Evolutionary conservation across 2,888 invertebrate species (phyloP).

Genomic region (Bursaphelenchus okinawaensis): DNA sequence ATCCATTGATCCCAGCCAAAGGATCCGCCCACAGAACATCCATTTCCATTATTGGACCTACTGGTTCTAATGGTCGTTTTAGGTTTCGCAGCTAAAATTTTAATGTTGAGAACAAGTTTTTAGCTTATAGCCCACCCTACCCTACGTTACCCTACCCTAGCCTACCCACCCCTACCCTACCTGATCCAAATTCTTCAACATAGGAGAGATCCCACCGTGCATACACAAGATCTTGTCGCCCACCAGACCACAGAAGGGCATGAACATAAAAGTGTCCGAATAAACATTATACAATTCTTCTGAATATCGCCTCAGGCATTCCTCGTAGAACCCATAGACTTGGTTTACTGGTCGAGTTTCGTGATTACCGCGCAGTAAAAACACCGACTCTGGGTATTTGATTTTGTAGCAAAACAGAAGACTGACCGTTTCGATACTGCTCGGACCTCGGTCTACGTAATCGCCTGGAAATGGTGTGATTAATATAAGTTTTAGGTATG

Average conservation of each 20-base stretch:
- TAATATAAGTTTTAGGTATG: too few relatives aligned
- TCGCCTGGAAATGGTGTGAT: not conserved
- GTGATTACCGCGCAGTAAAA: slow-evolving; percentile 46
- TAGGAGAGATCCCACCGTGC: slow-evolving; percentile 38
- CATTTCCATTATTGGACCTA: slow-evolving; percentile 42
- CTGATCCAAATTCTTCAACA: slow-evolving; percentile 35
- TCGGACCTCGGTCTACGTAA: not conserved
- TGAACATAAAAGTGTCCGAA: slow-evolving; percentile 33
- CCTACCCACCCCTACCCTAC: too few relatives aligned
- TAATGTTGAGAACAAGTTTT: too few relatives aligned
- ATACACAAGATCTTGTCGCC: slow-evolving; percentile 24
- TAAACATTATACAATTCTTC: slow-evolving; percentile 35
- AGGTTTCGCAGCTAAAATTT: slow-evolving; percentile 31
- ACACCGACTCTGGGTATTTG: slow-evolving; percentile 40
- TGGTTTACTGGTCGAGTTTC: slow-evolving; percentile 42
- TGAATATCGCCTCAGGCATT: slow-evolving; percentile 28
- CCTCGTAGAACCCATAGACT: slow-evolving; percentile 45
- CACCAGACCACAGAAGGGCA: slow-evolving; percentile 23
- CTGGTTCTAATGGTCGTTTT: slow-evolving; percentile 39
- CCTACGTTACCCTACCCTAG: too few relatives aligned
- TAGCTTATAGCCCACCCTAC: too few relatives aligned
- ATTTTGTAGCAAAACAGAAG: not conserved
- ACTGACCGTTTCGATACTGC: not conserved
- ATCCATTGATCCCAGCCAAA: slow-evolving; percentile 34
- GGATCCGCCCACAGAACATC: slow-evolving; percentile 16